phyloP scores from a whole-genome alignment of 2,113 vertebrate species.

The Bufo gargarizans region DNA sequence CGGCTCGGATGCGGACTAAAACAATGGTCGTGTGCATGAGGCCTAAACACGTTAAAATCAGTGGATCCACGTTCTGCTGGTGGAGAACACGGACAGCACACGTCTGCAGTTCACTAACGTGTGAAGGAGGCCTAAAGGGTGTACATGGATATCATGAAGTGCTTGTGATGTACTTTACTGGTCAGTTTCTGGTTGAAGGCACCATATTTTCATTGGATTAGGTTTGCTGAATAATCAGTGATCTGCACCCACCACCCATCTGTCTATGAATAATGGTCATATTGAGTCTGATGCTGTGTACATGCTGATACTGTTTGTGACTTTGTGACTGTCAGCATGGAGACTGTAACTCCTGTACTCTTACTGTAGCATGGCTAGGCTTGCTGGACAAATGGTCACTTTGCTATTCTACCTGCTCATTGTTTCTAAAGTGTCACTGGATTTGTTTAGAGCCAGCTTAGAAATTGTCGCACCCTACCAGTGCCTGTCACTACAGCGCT shows the following conservation, averaged over 20 bases:
- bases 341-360: not conserved
- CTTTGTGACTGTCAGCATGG: not conserved
- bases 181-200: not conserved
- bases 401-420: not conserved
- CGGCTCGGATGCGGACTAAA: too few relatives aligned
- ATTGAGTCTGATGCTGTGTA: not conserved
- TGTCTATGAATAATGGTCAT: conserved; percentile 15
- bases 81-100: too few relatives aligned
- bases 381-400: not conserved
- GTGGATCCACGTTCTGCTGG: too few relatives aligned
- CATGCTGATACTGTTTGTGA: not conserved
- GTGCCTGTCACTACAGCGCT: not conserved
- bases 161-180: not conserved
- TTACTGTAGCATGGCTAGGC: not conserved
- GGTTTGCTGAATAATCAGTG: conserved; percentile 1
- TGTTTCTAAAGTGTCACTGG: not conserved
- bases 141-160: not conserved
- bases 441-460: not conserved
- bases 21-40: too few relatives aligned
- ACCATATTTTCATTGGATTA: not conserved
- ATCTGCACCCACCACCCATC: conserved; percentile 40
- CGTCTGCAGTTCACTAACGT: too few relatives aligned
- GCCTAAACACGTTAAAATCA: too few relatives aligned
- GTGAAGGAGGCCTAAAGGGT: not conserved
- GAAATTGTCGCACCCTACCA: not conserved